Conservation (phyloP, 2,797 vertebrate species). For the Cyclopterus lumpus region DNA sequence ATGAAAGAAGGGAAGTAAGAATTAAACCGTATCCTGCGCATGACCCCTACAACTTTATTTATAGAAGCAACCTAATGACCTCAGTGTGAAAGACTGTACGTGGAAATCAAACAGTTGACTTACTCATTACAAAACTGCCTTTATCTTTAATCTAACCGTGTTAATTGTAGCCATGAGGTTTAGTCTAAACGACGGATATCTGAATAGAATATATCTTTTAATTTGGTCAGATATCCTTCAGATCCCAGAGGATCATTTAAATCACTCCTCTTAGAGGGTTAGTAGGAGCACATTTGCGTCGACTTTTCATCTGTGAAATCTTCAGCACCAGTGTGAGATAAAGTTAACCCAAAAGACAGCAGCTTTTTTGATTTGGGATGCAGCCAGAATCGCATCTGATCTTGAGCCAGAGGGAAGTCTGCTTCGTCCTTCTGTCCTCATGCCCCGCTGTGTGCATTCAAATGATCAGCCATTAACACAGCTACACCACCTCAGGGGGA, state of each 20-base stretch:
- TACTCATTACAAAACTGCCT: constrained; percentile 19
- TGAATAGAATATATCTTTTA: constrained; percentile 3
- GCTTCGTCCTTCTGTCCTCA: constrained; percentile 49
- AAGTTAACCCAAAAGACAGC: constrained; percentile 25
- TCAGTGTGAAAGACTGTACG: constrained; percentile 32
- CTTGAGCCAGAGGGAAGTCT: constrained; percentile 50
- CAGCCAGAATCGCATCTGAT: constrained; percentile 60
- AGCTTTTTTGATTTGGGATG: constrained; percentile 52
- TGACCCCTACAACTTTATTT: constrained; percentile 60
- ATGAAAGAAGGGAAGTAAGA: constrained; percentile 24
- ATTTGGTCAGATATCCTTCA: constrained; percentile 22
- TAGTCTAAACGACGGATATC: constrained; percentile 6
- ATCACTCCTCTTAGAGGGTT: neutral
- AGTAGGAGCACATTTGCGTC: neutral
- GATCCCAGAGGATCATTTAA: constrained; percentile 21
- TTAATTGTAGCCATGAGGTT: neutral
- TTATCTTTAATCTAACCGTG: constrained; percentile 6
- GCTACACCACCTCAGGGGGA: constrained; percentile 34
- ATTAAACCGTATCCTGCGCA: constrained; percentile 22
- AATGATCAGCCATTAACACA: constrained; percentile 61
- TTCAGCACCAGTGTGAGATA: constrained; percentile 26
- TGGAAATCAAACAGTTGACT: constrained; percentile 34
- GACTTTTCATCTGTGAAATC: constrained; percentile 24
- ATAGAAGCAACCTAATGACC: constrained; percentile 33
- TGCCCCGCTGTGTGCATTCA: constrained; percentile 59